These are phyloP conservation scores for Pharmacophagus antenor DNA, from an alignment of 2,888 invertebrate species.

Conservation along the genomic window DNA sequence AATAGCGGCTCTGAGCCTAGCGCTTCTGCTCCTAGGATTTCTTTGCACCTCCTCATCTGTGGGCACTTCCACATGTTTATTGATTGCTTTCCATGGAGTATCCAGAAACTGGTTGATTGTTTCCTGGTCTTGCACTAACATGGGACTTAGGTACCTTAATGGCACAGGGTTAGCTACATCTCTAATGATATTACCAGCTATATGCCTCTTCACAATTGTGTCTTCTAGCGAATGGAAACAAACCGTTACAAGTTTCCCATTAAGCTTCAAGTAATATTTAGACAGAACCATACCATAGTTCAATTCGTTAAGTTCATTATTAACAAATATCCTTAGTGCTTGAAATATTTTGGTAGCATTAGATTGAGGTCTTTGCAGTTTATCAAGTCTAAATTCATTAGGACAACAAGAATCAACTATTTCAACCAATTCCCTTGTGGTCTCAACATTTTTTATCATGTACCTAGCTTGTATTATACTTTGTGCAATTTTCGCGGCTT, in stretches of 20 bases:
- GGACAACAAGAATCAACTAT: slow-evolving; percentile 84
- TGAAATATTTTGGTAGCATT: slow-evolving; percentile 95
- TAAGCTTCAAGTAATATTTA: slow-evolving; percentile 86
- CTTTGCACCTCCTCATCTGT: slow-evolving; percentile 85
- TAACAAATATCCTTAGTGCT: slow-evolving; percentile 96
- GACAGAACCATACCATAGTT: slow-evolving; percentile 92
- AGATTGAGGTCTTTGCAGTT: slow-evolving; percentile 87
- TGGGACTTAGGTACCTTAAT: slow-evolving; percentile 85
- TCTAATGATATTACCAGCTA: slow-evolving; percentile 88
- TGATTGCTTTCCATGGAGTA: slow-evolving; percentile 88
- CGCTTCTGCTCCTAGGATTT: slow-evolving; percentile 94
- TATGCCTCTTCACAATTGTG: slow-evolving; percentile 93
- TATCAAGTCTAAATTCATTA: slow-evolving; percentile 83
- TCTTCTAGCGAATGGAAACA: slow-evolving; percentile 97
- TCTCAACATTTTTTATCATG: slow-evolving; percentile 86
- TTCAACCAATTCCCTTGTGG: slow-evolving; percentile 90
- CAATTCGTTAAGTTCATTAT: slow-evolving; percentile 97
- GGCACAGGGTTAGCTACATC: slow-evolving; percentile 86
- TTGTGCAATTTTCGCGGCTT: slow-evolving; percentile 91
- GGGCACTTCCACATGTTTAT: slow-evolving; percentile 90
- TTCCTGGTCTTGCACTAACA: slow-evolving; percentile 79
- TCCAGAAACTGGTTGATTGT: slow-evolving; percentile 82
- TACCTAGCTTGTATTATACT: slow-evolving; percentile 92
- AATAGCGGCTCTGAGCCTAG: slow-evolving; percentile 91
- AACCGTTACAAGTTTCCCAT: slow-evolving; percentile 90